A percentile compares a stretch with the other conserved stretches of the same genome.
These are phyloP conservation scores for Somateria mollissima DNA, from an alignment of 2,797 vertebrate species.

Conservation along the genomic window DNA sequence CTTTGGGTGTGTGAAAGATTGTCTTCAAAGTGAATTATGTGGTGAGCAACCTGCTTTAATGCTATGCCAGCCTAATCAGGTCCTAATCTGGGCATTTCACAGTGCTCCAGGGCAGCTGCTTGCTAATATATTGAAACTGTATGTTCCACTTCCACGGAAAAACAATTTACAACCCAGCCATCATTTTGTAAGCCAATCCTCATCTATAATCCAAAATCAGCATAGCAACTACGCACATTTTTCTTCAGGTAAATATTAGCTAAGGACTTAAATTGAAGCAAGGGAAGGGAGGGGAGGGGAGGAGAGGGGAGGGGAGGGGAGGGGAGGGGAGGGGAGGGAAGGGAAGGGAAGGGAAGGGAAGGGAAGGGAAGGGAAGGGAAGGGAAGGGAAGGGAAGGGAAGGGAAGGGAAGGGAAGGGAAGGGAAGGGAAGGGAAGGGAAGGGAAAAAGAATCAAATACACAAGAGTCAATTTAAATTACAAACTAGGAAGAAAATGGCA, in stretches of 20 bases:
- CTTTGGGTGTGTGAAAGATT: neutral
- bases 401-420: too few relatives aligned
- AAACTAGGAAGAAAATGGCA: neutral
- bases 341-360: too few relatives aligned
- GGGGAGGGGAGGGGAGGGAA: too few relatives aligned
- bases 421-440: fast-evolving
- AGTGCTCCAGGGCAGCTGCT: neutral
- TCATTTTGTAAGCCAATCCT: neutral
- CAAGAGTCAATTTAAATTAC: neutral
- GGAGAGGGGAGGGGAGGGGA: neutral
- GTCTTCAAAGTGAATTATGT: neutral
- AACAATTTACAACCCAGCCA: neutral
- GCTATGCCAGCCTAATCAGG: neutral
- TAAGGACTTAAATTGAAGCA: neutral
- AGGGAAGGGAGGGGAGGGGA: neutral
- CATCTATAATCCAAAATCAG: neutral
- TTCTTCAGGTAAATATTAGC: neutral
- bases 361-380: neutral
- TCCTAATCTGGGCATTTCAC: neutral
- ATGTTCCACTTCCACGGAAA: neutral
- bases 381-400: neutral
- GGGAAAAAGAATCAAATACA: neutral
- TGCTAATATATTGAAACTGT: neutral
- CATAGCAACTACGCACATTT: neutral
- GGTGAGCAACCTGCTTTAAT: neutral